phyloP scores from a whole-genome alignment of 1,140 invertebrate genomes.

The Lucilia cuprina region DNA sequence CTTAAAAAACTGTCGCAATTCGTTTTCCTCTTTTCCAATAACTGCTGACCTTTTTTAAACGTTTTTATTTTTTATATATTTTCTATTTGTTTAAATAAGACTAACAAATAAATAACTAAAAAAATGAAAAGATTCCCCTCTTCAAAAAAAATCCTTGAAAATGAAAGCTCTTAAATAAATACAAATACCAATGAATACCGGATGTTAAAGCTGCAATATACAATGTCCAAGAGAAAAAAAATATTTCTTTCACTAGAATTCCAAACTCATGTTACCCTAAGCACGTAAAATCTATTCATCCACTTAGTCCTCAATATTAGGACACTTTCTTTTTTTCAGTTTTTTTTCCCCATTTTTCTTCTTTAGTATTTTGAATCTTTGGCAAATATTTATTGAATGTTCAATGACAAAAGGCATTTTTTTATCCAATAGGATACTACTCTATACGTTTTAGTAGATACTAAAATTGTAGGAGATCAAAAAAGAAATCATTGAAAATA shows the following conservation, averaged over 20 bases:
- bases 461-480: neutral
- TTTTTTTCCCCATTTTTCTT: neutral
- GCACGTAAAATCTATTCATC: constrained; percentile 31
- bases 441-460: neutral
- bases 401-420: constrained; percentile 21
- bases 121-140: neutral
- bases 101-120: neutral
- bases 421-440: neutral
- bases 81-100: neutral
- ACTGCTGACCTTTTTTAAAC: neutral
- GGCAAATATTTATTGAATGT: constrained; percentile 33
- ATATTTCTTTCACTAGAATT: too few species aligned
- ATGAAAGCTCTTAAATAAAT: constrained; percentile 15
- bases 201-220: neutral
- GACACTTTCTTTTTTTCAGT: constrained; percentile 1
- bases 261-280: constrained; percentile 14
- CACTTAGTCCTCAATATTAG: constrained; percentile 29
- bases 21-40: neutral
- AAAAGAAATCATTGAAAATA: neutral
- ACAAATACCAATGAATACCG: neutral
- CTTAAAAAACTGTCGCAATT: neutral
- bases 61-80: neutral
- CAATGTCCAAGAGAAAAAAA: neutral
- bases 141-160: neutral
- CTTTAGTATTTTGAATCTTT: neutral